These are phyloP conservation scores for Gavialis gangeticus DNA, from an alignment of 2,113 vertebrate species.

Conservation along the genomic window DNA sequence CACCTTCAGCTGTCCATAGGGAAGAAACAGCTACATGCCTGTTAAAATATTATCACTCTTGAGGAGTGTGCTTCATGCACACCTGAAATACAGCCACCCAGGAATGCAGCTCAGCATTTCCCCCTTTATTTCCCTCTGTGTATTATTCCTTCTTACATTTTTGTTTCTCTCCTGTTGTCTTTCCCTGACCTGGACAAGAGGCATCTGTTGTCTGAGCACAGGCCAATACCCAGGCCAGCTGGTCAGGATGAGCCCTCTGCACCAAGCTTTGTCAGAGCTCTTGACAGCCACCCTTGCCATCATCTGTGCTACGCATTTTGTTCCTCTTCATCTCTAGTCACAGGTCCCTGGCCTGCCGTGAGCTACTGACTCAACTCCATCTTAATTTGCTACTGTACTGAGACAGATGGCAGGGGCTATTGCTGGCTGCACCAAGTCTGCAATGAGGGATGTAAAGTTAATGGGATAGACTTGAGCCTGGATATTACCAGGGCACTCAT, in stretches of 20 bases:
- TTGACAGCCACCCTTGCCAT: background rate
- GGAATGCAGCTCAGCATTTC: background rate
- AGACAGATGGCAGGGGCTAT: background rate
- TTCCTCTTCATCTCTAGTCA: background rate
- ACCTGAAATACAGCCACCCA: background rate
- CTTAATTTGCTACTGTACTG: background rate
- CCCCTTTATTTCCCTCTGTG: background rate
- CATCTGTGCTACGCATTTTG: background rate
- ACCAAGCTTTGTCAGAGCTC: background rate
- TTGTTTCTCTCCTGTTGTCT: background rate
- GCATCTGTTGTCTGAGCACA: background rate
- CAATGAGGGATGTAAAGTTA: background rate
- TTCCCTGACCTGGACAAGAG: background rate
- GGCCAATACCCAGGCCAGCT: background rate
- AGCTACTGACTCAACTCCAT: background rate
- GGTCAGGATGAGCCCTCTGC: accelerated
- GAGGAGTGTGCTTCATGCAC: background rate
- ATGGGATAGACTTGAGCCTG: background rate
- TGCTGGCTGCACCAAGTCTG: background rate
- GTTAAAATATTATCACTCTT: background rate
- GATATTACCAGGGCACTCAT: accelerated
- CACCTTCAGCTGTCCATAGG: background rate
- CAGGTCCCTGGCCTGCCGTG: background rate
- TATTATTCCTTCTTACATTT: background rate
- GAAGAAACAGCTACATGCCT: background rate